These are phyloP conservation scores for Diaphora mendica DNA, from an alignment of 2,888 invertebrate species.

Conservation along the genomic window DNA sequence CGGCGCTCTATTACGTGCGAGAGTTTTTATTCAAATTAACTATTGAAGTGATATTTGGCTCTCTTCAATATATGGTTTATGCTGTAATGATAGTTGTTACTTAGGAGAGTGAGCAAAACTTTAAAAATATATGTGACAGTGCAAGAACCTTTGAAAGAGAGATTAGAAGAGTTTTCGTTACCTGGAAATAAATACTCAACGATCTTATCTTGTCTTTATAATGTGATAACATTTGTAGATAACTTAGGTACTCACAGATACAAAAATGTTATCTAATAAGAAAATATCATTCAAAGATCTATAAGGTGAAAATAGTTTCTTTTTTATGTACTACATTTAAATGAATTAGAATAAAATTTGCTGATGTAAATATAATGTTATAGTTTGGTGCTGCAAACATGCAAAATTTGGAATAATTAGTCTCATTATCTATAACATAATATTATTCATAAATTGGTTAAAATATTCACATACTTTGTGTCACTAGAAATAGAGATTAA, in stretches of 20 bases:
- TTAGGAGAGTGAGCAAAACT: not conserved
- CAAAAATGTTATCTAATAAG: conserved; percentile 27
- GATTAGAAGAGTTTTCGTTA: conserved; percentile 39
- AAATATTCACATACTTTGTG: not conserved
- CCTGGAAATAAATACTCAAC: conserved; percentile 27
- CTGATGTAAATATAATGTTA: not conserved
- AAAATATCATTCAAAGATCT: conserved; percentile 3
- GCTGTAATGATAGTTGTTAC: not conserved
- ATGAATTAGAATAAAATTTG: not conserved
- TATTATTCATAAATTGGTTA: not conserved
- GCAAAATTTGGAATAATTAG: not conserved
- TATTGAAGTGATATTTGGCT: conserved; percentile 3
- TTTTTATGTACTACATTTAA: not conserved
- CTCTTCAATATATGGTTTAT: not conserved
- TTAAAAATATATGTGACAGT: conserved; percentile 38
- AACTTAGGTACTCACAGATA: conserved; percentile 27
- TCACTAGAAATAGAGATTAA: not conserved
- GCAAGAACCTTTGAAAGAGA: conserved; percentile 31
- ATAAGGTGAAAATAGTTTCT: not conserved
- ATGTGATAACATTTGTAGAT: conserved; percentile 38
- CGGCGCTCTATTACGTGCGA: conserved; percentile 58
- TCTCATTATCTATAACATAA: not conserved
- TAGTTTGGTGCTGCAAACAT: not conserved
- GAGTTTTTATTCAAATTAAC: conserved; percentile 36
- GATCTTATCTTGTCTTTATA: conserved; percentile 43